phyloP scores from a whole-genome alignment of 2,113 vertebrate species.

The Marmota flaviventris region DNA sequence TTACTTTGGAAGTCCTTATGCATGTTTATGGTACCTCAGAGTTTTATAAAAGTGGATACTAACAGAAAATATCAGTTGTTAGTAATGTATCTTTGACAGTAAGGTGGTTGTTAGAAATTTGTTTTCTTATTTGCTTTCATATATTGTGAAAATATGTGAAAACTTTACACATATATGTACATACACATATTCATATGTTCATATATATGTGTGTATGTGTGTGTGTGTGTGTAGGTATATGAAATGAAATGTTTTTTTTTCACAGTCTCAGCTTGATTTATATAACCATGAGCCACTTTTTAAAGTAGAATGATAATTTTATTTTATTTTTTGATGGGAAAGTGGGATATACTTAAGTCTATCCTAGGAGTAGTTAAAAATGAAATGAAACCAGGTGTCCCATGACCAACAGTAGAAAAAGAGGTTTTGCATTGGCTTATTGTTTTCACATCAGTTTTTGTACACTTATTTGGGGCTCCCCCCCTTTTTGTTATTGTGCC shows the following conservation, averaged over 20 bases:
- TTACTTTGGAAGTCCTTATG: not conserved
- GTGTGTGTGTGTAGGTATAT: not conserved
- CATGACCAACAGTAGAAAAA: not conserved
- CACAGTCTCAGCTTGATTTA: not conserved
- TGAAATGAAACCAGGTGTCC: not conserved
- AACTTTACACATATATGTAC: too few species aligned
- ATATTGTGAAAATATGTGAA: too few species aligned
- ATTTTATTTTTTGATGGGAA: constrained; percentile 29
- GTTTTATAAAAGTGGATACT: not conserved
- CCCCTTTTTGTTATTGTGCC: not conserved
- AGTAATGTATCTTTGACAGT: not conserved
- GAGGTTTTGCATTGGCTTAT: not conserved
- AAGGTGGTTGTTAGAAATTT: not conserved
- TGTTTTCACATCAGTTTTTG: not conserved
- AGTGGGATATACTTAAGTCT: not conserved
- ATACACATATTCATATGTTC: too few species aligned
- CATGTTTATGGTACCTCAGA: not conserved
- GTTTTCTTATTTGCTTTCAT: not conserved
- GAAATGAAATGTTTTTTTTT: not conserved
- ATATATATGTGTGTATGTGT: too few species aligned
- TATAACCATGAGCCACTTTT: not conserved
- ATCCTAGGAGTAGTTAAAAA: not conserved
- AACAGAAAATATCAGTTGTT: not conserved
- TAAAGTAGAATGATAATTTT: not conserved
- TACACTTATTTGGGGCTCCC: not conserved